Percentiles rank a stretch among this genome's conserved stretches.
Conservation (phyloP, 2,113 vertebrate genomes). For the Cephalopholis sonnerati region DNA sequence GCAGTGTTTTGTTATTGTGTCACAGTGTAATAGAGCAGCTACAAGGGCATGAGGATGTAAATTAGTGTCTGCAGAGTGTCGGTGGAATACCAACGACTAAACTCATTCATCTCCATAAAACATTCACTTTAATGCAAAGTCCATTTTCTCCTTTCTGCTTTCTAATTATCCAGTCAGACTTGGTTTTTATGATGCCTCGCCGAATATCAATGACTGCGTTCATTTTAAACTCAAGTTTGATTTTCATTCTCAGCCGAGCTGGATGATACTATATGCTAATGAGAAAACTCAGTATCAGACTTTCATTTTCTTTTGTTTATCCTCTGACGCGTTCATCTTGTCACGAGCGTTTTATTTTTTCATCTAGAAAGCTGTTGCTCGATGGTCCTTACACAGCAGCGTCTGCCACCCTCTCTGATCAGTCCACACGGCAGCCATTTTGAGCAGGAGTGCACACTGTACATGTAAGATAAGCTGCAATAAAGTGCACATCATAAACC, state of each 20-base stretch:
- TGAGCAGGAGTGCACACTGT: not conserved
- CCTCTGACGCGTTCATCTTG: not conserved
- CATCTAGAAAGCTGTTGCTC: not conserved
- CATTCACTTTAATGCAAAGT: not conserved
- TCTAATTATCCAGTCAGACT: constrained; percentile 4
- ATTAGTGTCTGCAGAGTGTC: not conserved
- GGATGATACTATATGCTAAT: not conserved
- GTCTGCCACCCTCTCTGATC: not conserved
- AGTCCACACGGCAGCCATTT: constrained; percentile 40
- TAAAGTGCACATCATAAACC: constrained; percentile 48
- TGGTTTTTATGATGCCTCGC: not conserved
- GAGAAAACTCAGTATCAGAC: not conserved
- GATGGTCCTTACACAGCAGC: not conserved
- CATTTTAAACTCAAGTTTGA: not conserved
- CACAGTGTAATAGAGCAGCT: not conserved
- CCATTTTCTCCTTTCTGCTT: not conserved
- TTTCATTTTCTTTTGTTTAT: not conserved
- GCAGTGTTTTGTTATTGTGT: not conserved
- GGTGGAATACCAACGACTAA: not conserved
- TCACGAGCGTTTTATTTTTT: not conserved
- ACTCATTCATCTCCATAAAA: constrained; percentile 29
- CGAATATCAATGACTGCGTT: not conserved
- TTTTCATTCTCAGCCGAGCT: not conserved
- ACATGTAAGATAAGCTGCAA: constrained; percentile 44
- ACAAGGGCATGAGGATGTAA: not conserved